Base-by-base conservation (phyloP, 2,888 invertebrate species). In the Dynastes grantii region DNA sequence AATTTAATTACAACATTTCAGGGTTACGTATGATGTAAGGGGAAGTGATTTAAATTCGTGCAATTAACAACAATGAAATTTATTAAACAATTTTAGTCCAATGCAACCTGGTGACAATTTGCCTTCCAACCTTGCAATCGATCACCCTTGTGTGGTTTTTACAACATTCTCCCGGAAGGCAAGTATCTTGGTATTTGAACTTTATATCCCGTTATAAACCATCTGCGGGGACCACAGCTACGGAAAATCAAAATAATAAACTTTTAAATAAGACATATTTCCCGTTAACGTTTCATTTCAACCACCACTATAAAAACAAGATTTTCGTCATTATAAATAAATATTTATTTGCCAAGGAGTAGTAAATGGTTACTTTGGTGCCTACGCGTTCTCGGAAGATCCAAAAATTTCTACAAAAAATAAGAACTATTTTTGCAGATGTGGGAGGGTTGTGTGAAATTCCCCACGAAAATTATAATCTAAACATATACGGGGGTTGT, bases 301-400 rank as follows among this genome's bases (percentile, higher is more conserved):
- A 29, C 29, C 6, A 11, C 32, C 63, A 63, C 63, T 63, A 63
- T 32, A 29, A 29, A 29, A 32, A 63, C 13, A 32, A 9, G 32
- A 32, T 29, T 32, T 63, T 63, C 63, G 63, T 32, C 63, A 29
- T 63, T 63, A 29, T 29, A 63, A 63, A 63, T 63, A 63, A 63
- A 63, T 63, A 63, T 63, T 63, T 63, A 63, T 29, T 63, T 13
- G 32, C 22, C 27, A 29, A 63, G 63, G 29, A 63, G 27, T 63
- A 32, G 13, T 32, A 27, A 63, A 63, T 32, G 29, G 6, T 16
- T 55, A 55, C 55, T 63, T 27, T 11, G 4, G 1, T 29, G 29
- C 63, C 32, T 27, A 63, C 63, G 29, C 63, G 4, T 63, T 63
- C 63, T 63, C 27, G 27, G 63, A 63, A 63, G 22, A 29, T 29